Evolutionary conservation across 2,888 invertebrate genomes (phyloP).

Genomic region (Morpho deidamia): DNA sequence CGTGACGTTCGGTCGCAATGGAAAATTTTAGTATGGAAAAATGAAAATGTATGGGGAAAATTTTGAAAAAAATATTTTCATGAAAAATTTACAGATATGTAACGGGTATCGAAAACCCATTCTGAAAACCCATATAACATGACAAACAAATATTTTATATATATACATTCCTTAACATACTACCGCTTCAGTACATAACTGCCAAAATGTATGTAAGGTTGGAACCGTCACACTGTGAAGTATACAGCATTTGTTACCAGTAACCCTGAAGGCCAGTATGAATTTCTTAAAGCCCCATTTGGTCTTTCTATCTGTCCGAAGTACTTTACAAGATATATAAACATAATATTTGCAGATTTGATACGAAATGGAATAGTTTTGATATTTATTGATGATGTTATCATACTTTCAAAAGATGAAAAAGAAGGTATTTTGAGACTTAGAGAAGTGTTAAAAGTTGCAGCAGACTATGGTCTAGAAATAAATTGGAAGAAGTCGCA

Average conservation of each 20-base stretch:
- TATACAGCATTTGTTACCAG: constrained; percentile 44
- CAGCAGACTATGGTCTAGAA: constrained; percentile 18
- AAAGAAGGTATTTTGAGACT: background rate
- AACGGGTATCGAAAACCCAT: no score
- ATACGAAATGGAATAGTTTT: constrained; percentile 17
- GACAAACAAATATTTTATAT: no score
- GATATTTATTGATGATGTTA: background rate
- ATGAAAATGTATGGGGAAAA: no score
- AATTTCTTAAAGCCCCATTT: constrained; percentile 37
- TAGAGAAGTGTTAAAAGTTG: background rate
- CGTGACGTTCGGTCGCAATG: no score
- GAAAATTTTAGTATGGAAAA: no score
- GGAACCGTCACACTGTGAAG: no score
- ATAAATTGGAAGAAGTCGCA: constrained; percentile 33
- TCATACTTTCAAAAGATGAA: background rate
- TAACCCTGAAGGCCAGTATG: constrained; percentile 37
- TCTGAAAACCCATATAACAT: no score
- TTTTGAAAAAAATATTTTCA: no score
- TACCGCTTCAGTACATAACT: no score
- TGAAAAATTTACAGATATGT: no score
- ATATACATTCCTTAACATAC: no score
- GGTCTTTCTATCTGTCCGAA: constrained; percentile 37
- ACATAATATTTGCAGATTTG: constrained; percentile 31
- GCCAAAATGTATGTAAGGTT: no score
- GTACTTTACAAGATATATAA: constrained; percentile 38